A percentile compares a stretch with the other conserved stretches of the same genome.
These are phyloP conservation scores for Xiphorhynchus erythropygius DNA, from an alignment of 2,797 vertebrate species.

Conservation along the genomic window DNA sequence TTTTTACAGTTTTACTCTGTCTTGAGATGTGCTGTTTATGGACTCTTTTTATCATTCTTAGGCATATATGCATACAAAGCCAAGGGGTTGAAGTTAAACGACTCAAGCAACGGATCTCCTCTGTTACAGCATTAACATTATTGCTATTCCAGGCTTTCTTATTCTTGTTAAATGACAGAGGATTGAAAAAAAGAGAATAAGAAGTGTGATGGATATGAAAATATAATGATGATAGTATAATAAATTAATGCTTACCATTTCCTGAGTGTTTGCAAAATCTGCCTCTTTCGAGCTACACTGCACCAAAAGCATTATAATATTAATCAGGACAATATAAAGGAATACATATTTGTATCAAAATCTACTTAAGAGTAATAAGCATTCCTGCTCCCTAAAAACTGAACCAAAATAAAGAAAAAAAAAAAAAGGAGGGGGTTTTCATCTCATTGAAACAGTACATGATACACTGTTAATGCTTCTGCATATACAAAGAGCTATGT, in stretches of 20 bases:
- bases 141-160: background rate
- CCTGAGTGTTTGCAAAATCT: constrained; percentile 47
- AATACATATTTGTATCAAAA: constrained; percentile 8
- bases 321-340: constrained; percentile 35
- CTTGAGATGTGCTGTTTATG: background rate
- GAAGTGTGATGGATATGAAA: constrained; percentile 21
- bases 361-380: background rate
- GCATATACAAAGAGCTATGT: background rate
- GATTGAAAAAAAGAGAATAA: background rate
- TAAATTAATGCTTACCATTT: constrained; percentile 51
- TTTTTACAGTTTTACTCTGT: background rate
- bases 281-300: constrained; percentile 53
- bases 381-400: background rate
- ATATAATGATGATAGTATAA: background rate
- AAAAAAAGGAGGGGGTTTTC: background rate
- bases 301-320: constrained; percentile 59
- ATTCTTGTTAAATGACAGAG: constrained; percentile 12
- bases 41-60: constrained; percentile 15
- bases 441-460: background rate
- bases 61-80: constrained; percentile 17
- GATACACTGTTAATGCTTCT: background rate
- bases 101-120: constrained; percentile 1
- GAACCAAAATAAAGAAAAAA: background rate
- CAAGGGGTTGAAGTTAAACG: background rate
- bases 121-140: background rate